Conservation (phyloP, 1,140 invertebrate genomes). For the Hyposmocoma kahamanoa region DNA sequence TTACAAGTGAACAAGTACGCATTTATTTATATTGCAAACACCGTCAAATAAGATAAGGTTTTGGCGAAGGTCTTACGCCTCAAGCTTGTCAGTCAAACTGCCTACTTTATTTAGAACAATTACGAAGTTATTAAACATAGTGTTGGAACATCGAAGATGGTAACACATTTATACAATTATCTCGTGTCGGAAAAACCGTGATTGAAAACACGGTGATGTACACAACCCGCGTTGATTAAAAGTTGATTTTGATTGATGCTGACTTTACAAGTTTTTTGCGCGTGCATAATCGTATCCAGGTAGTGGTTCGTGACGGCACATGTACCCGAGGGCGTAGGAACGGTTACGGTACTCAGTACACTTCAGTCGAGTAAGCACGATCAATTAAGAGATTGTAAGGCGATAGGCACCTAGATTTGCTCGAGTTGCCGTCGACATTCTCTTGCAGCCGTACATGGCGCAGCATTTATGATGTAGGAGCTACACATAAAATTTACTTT, state of each 20-base stretch:
- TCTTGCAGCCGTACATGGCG: neutral
- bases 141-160: no score
- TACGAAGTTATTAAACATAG: no score
- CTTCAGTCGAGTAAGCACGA: conserved; percentile 8
- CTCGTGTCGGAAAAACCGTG: no score
- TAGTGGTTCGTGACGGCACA: conserved; percentile 12
- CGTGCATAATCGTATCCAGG: conserved; percentile 9
- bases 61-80: no score
- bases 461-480: no score
- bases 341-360: conserved; percentile 18
- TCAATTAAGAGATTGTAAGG: conserved; percentile 35
- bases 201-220: no score
- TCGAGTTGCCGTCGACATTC: neutral
- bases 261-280: neutral
- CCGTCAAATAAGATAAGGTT: neutral
- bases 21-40: neutral
- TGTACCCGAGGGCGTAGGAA: conserved; percentile 20
- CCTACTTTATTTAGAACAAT: no score
- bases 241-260: conserved; percentile 6
- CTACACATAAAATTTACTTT: no score
- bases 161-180: no score
- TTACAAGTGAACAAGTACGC: neutral
- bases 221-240: no score
- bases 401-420: conserved; percentile 12
- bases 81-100: no score